Evolutionary conservation across 2,888 invertebrate species (phyloP).

Genomic region (Xestoiulus laeticollis): DNA sequence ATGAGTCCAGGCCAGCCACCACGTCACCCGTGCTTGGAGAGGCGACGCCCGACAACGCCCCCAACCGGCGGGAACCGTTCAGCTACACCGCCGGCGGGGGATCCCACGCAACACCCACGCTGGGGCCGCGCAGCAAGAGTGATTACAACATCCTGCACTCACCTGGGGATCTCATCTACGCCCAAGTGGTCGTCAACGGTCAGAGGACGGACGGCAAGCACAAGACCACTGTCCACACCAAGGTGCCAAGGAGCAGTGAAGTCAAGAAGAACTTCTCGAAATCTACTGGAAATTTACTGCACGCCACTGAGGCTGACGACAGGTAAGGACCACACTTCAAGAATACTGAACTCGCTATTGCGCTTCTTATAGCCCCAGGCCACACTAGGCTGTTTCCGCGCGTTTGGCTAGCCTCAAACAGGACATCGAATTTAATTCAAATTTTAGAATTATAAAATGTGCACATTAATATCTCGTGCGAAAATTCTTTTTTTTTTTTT

Average conservation of each 20-base stretch:
- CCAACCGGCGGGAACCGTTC: constrained; percentile 80
- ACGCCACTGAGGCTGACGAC: background rate
- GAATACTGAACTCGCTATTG: too few species aligned
- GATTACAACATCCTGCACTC: constrained; percentile 55
- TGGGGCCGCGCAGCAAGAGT: constrained; percentile 54
- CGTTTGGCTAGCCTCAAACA: too few species aligned
- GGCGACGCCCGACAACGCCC: constrained; percentile 52
- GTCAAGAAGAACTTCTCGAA: constrained; percentile 38
- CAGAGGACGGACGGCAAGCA: constrained; percentile 58
- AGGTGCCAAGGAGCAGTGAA: constrained; percentile 59
- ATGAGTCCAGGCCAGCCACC: constrained; percentile 13
- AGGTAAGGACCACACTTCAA: too few species aligned
- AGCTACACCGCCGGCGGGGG: constrained; percentile 74
- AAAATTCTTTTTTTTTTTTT: too few species aligned
- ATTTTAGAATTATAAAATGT: too few species aligned
- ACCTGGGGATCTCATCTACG: constrained; percentile 77
- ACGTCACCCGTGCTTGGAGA: constrained; percentile 47
- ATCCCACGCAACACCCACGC: constrained; percentile 63
- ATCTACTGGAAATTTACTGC: constrained; percentile 40
- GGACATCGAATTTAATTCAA: too few species aligned
- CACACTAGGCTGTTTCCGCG: too few species aligned
- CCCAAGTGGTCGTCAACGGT: constrained; percentile 72
- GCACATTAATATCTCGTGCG: too few species aligned
- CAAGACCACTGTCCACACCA: constrained; percentile 70
- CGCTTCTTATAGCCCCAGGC: too few species aligned